Evolutionary conservation across 1,140 invertebrate species (phyloP).

Genomic region (Euura lappo): DNA sequence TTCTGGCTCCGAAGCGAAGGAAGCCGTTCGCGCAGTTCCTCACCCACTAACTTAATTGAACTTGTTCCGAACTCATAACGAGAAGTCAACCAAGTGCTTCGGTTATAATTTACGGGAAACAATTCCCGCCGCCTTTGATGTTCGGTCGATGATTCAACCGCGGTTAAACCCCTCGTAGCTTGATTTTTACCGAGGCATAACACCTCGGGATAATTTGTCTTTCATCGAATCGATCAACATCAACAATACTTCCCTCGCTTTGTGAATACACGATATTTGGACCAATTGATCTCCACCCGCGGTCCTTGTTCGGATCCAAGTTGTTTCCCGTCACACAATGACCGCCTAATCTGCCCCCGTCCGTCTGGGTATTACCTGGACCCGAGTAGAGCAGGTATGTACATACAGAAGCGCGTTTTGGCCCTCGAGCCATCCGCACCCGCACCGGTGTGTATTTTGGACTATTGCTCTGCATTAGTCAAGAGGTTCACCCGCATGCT

Average conservation of each 20-base stretch:
- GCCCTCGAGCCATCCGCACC: background rate
- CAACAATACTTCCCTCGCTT: background rate
- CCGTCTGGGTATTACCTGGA: constrained; percentile 15
- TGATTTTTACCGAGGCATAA: too few species aligned
- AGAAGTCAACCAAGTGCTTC: constrained; percentile 58
- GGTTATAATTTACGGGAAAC: constrained; percentile 62
- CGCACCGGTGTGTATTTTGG: constrained; percentile 17
- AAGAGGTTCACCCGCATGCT: background rate
- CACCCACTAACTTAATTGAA: constrained; percentile 58
- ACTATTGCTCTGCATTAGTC: constrained; percentile 22
- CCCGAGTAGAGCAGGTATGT: constrained; percentile 13
- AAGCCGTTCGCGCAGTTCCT: constrained; percentile 50
- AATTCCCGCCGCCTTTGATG: constrained; percentile 57
- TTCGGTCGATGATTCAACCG: constrained; percentile 22
- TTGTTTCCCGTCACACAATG: constrained; percentile 24
- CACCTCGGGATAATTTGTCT: too few species aligned
- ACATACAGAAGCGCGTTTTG: background rate
- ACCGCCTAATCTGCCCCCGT: constrained; percentile 29
- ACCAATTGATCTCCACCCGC: background rate
- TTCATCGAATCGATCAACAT: background rate
- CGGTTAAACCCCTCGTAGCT: too few species aligned
- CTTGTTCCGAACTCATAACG: constrained; percentile 61
- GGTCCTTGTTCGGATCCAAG: background rate
- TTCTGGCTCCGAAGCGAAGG: constrained; percentile 34
- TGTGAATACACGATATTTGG: background rate